These are phyloP conservation scores for Grammomys dolichurus DNA, from an alignment of 2,113 vertebrate species.

Conservation along the genomic window DNA sequence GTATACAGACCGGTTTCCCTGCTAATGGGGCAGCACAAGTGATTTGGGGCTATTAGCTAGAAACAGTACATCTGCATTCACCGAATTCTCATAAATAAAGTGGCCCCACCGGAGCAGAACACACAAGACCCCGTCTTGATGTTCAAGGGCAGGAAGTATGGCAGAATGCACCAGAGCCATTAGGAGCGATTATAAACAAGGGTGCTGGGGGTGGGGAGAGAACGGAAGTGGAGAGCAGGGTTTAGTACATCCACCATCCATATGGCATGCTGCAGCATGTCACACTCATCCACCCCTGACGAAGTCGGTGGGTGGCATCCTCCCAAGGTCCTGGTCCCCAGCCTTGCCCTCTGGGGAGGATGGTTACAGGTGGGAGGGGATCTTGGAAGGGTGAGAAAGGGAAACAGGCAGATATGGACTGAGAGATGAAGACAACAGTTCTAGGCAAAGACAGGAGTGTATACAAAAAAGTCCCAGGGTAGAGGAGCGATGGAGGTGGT, in stretches of 20 bases:
- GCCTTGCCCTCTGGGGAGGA: background rate
- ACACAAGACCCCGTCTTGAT: background rate
- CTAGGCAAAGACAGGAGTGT: background rate
- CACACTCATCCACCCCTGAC: background rate
- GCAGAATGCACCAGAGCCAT: background rate
- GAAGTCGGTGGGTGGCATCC: too few species aligned
- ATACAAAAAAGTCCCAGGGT: background rate
- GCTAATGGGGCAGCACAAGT: conserved; percentile 84
- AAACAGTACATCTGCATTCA: conserved; percentile 86
- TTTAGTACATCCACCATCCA: background rate
- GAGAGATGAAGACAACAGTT: background rate
- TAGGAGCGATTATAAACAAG: too few species aligned
- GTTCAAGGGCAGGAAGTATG: background rate
- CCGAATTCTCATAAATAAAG: conserved; percentile 84
- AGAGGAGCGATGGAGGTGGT: background rate
- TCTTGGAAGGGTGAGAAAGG: background rate
- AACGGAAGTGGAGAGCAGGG: accelerated
- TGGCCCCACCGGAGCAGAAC: background rate
- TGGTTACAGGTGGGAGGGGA: background rate
- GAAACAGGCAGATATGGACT: accelerated
- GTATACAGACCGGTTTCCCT: conserved; percentile 84
- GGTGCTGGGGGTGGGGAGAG: accelerated
- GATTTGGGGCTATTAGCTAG: conserved; percentile 86
- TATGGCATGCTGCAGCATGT: background rate
- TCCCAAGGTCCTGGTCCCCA: background rate